These are phyloP conservation scores for Leptoclinus maculatus DNA, from an alignment of 2,797 vertebrate genomes.

Conservation along the genomic window DNA sequence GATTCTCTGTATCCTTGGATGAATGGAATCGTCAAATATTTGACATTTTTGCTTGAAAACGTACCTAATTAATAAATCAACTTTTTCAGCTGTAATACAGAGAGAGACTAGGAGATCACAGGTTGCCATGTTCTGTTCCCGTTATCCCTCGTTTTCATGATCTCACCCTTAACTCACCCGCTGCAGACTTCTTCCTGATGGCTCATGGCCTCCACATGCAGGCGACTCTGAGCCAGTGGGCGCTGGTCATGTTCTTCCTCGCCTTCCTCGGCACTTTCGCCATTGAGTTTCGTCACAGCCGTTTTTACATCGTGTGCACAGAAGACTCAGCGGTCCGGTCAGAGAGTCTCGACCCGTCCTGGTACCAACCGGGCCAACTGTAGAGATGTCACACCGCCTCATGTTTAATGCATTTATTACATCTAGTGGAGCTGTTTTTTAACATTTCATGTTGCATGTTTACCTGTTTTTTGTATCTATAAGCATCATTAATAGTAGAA, in stretches of 20 bases:
- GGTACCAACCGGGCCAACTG: constrained; percentile 18
- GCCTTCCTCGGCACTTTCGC: constrained; percentile 88
- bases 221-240: constrained; percentile 91
- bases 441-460: too few species aligned
- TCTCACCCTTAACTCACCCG: constrained; percentile 11
- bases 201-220: constrained; percentile 83
- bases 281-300: constrained; percentile 91
- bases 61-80: too few species aligned
- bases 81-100: too few species aligned
- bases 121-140: not conserved
- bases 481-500: too few species aligned
- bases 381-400: constrained; percentile 57
- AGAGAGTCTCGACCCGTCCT: constrained; percentile 81
- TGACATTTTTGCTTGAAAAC: too few species aligned
- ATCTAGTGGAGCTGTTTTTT: too few species aligned
- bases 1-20: constrained; percentile 94
- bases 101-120: too few species aligned
- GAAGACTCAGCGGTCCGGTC: constrained; percentile 69
- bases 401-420: not conserved
- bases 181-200: constrained; percentile 86
- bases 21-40: too few species aligned
- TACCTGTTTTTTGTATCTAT: too few species aligned
- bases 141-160: not conserved
- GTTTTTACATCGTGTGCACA: constrained; percentile 84
- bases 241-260: constrained; percentile 91